Evolutionary conservation across 1,140 invertebrate genomes (phyloP).

Genomic region (Hyles vespertilio): DNA sequence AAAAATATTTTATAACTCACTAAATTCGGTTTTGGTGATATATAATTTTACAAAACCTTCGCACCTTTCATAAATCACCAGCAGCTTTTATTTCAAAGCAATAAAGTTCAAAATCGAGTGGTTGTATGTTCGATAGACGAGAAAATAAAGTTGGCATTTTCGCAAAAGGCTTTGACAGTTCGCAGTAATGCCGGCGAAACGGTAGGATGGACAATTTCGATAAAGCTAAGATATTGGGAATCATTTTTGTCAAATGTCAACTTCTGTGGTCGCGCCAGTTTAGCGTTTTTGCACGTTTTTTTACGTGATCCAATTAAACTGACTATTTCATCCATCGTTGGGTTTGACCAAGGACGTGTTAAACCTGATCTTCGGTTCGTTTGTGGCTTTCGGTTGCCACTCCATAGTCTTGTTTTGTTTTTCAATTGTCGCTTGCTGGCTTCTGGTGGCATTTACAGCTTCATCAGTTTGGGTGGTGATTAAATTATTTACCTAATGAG

Average conservation of each 20-base stretch:
- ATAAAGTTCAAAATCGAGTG: constrained; percentile 17
- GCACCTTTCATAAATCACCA: not conserved
- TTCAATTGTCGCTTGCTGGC: not conserved
- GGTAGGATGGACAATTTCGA: constrained; percentile 69
- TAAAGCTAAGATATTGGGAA: constrained; percentile 54
- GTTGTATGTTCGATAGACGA: not conserved
- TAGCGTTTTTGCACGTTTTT: constrained; percentile 24
- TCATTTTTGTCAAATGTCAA: constrained; percentile 74
- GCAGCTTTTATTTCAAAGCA: not conserved
- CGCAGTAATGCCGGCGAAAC: constrained; percentile 65
- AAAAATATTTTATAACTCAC: constrained; percentile 62
- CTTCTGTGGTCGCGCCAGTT: constrained; percentile 60
- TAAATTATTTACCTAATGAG: no score
- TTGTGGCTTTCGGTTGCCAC: no score
- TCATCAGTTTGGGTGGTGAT: no score
- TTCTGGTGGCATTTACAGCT: constrained; percentile 6
- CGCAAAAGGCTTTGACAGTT: constrained; percentile 68
- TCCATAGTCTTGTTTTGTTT: no score
- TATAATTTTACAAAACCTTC: constrained; percentile 36
- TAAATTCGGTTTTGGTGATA: constrained; percentile 65
- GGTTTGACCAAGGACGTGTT: not conserved
- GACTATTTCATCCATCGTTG: no score
- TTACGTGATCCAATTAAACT: constrained; percentile 11
- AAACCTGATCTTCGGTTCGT: constrained; percentile 2
- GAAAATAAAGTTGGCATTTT: constrained; percentile 27